Conservation (phyloP, 2,113 vertebrate species). For the Eurystomus gularis region DNA sequence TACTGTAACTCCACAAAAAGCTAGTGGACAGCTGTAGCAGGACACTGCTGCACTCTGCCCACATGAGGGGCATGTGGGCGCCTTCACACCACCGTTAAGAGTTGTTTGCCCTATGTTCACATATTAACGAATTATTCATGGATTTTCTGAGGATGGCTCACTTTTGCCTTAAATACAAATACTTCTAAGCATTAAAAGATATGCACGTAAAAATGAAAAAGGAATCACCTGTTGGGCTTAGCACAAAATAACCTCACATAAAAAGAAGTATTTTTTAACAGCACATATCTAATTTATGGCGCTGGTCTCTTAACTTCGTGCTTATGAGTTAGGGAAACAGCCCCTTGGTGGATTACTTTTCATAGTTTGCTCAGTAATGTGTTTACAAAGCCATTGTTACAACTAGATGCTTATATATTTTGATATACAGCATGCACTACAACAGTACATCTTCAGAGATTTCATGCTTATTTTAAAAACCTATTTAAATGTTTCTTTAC, state of each 20-base stretch:
- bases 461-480: slow-evolving; percentile 67
- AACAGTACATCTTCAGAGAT: slow-evolving; percentile 71
- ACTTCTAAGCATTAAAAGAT: not conserved
- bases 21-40: not conserved
- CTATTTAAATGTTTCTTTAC: slow-evolving; percentile 73
- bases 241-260: slow-evolving; percentile 48
- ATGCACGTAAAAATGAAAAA: not conserved
- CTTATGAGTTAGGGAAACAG: slow-evolving; percentile 68
- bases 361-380: slow-evolving; percentile 72
- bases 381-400: slow-evolving; percentile 74
- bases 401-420: slow-evolving; percentile 69
- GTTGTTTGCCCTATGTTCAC: not conserved
- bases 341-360: slow-evolving; percentile 75
- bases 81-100: not conserved
- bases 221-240: slow-evolving; percentile 23
- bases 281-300: slow-evolving; percentile 65
- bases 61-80: not conserved
- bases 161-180: not conserved
- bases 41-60: not conserved
- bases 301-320: slow-evolving; percentile 65
- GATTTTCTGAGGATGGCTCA: not conserved
- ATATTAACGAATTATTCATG: not conserved
- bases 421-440: slow-evolving; percentile 64
- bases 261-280: slow-evolving; percentile 69
- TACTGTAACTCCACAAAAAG: not conserved